Evolutionary conservation across 1,140 invertebrate species (phyloP), one percentile per base, ranked within the genome.

Genomic region (Oncopodura yosiiana): DNA sequence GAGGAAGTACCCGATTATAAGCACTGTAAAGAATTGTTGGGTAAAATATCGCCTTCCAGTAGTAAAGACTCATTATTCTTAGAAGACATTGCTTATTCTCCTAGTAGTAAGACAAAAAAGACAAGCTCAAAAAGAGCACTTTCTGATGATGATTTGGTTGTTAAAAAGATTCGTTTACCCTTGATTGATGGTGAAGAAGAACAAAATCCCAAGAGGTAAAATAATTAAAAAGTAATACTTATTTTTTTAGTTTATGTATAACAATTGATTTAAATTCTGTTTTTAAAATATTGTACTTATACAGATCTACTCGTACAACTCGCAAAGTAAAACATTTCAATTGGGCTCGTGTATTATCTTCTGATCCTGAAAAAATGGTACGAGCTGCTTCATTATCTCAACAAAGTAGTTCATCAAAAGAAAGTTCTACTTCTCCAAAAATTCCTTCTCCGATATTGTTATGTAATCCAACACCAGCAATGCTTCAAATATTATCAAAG

Each of bases 1-100:
- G 78, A 85, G 60, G 78, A 83, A 39, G 71, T 71, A 38, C 84
- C 87, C 0, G 78, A 89, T 64, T 91, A 89, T 67, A 71, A 78
- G n/a, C 77, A 78, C 58, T 81, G 82, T 56, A 74, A 77, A 41
- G 73, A 75, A 38, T 69, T 86, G 12, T 81, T 89, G 48, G 67
- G 71, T 32, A 69, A 71, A 41, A 81, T 78, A 6, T 29, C 60
- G 6, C 61, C 55, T 23, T 34, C 26, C 16, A 36, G 3, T 44
- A 36, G 37, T 23, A 56, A 56, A 24, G 39, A 48, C 18, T 48
- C 34, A 1, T 42, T 64, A 32, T 61, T 45, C 42, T 46, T 64
- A 34, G 59, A 61, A 9, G 58, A 64, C 3, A 48, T 50, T 36
- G 39, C 36, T 9, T n/a, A 8, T 27, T 38, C 49, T n/a, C 36